phyloP scores from a whole-genome alignment of 2,888 invertebrate genomes.

The Lithophane ornitopus region DNA sequence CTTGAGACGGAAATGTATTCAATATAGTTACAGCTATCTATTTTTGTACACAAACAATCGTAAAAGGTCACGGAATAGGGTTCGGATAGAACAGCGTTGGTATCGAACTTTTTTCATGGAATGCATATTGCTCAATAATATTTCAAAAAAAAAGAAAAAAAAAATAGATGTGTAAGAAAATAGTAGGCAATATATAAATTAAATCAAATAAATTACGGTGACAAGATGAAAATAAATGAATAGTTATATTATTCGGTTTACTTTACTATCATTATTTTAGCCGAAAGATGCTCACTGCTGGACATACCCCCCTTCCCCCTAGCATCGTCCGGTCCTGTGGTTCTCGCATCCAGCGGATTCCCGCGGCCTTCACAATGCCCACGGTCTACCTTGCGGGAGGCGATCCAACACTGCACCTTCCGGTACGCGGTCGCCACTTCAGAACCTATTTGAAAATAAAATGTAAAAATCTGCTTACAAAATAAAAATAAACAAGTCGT shows the following conservation, averaged over 20 bases:
- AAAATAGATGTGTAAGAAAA: neutral
- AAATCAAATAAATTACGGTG: no score
- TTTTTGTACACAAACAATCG: constrained; percentile 68
- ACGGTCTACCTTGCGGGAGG: neutral
- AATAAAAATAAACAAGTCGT: neutral
- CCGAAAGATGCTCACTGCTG: neutral
- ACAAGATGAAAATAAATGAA: no score
- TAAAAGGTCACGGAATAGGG: constrained; percentile 51
- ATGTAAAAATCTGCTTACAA: neutral
- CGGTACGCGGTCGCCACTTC: no score
- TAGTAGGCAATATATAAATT: no score
- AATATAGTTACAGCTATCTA: constrained; percentile 72
- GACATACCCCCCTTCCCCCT: no score
- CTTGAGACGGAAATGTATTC: constrained; percentile 68
- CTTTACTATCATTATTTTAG: neutral
- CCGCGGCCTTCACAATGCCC: no score
- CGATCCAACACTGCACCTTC: neutral
- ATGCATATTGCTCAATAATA: neutral
- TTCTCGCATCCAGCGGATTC: neutral
- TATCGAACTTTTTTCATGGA: neutral
- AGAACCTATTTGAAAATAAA: neutral
- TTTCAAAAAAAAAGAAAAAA: neutral
- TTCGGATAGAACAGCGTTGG: neutral
- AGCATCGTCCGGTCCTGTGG: neutral
- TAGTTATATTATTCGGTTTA: no score